A percentile compares a stretch with the other conserved stretches of the same genome.
Evolutionary conservation across 2,888 invertebrate genomes (phyloP).

Genomic region (Pristionchus entomophagus): DNA sequence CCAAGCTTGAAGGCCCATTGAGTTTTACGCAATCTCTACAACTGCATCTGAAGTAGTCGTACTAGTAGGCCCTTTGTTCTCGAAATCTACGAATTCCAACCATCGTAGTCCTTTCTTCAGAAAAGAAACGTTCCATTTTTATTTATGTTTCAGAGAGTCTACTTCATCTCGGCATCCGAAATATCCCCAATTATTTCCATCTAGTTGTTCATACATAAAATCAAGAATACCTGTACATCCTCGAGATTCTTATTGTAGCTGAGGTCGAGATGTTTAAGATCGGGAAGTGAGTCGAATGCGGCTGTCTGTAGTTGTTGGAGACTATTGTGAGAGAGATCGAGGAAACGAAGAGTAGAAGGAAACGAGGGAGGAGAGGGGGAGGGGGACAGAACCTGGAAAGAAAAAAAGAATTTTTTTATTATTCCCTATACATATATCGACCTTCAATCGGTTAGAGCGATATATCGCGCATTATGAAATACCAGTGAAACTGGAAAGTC

Average conservation of each 20-base stretch:
- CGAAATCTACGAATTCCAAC: not conserved
- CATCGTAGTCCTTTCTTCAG: not conserved
- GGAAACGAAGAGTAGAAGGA: not conserved
- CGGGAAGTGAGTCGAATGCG: not conserved
- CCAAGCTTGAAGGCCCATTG: not conserved
- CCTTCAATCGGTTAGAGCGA: not conserved
- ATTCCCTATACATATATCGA: not conserved
- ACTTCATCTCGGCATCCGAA: not conserved
- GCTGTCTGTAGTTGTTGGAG: not conserved
- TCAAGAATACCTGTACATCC: not conserved
- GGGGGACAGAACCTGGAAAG: not conserved
- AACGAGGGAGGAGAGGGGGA: constrained; percentile 31
- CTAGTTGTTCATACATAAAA: not conserved
- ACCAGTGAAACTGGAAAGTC: not conserved
- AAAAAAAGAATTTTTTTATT: not conserved
- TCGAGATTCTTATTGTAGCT: not conserved
- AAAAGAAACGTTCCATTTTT: not conserved
- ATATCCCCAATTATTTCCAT: not conserved
- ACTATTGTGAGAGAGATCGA: constrained; percentile 18
- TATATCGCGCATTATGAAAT: not conserved
- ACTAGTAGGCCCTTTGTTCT: constrained; percentile 14
- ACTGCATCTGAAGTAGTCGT: not conserved
- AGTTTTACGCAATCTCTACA: constrained; percentile 25
- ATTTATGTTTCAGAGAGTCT: not conserved
- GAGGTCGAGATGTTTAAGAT: constrained; percentile 4